These are phyloP conservation scores for Bombus waltoni DNA, from an alignment of 1,140 invertebrate species.

Conservation along the genomic window DNA sequence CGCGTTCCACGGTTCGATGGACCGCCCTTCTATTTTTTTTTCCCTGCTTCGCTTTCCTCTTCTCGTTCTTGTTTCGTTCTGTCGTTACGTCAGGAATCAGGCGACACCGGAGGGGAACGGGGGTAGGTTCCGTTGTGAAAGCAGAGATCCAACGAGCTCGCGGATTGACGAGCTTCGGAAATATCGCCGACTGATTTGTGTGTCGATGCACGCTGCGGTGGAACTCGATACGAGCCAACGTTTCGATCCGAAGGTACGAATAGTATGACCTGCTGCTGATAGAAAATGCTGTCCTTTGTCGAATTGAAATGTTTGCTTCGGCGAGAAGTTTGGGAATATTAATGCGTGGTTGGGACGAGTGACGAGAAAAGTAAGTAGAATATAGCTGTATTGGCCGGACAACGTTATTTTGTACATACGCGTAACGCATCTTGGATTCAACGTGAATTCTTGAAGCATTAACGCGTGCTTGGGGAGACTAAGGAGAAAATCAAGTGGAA, in stretches of 20 bases:
- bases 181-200: slow-evolving; percentile 33
- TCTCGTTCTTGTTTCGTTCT: slow-evolving; percentile 11
- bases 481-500: not conserved
- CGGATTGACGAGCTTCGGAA: slow-evolving; percentile 48
- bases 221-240: not conserved
- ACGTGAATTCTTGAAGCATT: too few relatives aligned
- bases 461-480: not conserved
- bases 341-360: too few relatives aligned
- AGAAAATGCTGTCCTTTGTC: not conserved
- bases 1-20: slow-evolving; percentile 54
- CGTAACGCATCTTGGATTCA: not conserved
- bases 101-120: not conserved
- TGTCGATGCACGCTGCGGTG: not conserved
- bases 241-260: not conserved
- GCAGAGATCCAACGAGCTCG: slow-evolving; percentile 38
- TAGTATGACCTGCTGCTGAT: not conserved
- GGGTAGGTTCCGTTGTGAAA: slow-evolving; percentile 30
- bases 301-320: not conserved
- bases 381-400: not conserved
- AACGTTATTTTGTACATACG: not conserved
- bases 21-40: slow-evolving; percentile 10
- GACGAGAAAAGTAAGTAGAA: not conserved
- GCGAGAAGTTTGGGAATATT: not conserved
- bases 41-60: not conserved
- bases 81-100: slow-evolving; percentile 14